Base-by-base conservation (phyloP, 2,888 invertebrate species). In the Diogma glabrata region DNA sequence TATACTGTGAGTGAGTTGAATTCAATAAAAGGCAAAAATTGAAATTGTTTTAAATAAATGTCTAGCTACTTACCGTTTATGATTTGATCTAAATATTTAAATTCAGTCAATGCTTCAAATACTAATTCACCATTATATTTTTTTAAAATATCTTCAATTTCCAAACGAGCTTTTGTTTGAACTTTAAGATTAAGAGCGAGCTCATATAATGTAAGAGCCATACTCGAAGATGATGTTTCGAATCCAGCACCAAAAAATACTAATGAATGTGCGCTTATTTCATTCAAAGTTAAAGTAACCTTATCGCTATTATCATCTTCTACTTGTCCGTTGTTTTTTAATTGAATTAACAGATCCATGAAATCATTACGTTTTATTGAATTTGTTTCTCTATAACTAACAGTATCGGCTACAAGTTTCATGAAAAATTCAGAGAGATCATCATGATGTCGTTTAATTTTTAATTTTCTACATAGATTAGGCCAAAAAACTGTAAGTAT, bases 221-320 rank as follows among this genome's bases (percentile, higher is more conserved):
- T 61, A 0, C 71, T 67, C 0, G 70, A 65, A 0, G 73, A 67
- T 43, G 66, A 68, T 1, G 72, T 72, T 55, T 72, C 72, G 54
- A 68, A 73, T 0, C 73, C 73, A 6, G 66, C 74, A 2, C 61
- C 60, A 53, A 70, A 72, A 56, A 73, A 72, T 17, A 71, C 60
- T 55, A 72, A 68, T 2, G 67, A 66, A 56, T 73, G 71, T 0
- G 71, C 67, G 2, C 63, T 61, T 20, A 71, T 66, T 0, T 46
- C 50, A 33, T 51, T 51, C 14, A 46, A 10, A 23, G 50, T 22
- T 20, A 51, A 33, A 16, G 19, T 47, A 24, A 14, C 26, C 23
- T 10, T 17, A 9, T 17, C 46, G 3, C 17, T 47, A 4, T 28
- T 30, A 9, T 20, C 30, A 12, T 47, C 30, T n/a, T n/a, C n/a